Base-by-base conservation (phyloP, 2,797 vertebrate genomes). In the Tangara arthus region DNA sequence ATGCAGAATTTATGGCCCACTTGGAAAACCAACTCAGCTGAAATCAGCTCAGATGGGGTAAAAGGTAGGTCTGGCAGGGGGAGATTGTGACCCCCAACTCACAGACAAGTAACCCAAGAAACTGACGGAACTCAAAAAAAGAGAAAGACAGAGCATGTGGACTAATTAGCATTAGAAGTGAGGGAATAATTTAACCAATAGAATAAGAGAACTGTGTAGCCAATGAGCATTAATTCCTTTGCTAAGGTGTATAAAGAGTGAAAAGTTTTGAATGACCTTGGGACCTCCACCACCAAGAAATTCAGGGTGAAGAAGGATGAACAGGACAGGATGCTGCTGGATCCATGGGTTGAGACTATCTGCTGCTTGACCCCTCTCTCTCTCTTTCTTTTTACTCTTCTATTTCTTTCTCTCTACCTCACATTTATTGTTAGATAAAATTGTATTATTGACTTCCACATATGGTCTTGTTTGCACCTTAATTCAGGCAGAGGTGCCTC, bases 81-180 rank as follows among this genome's bases (percentile, higher is more conserved):
- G 11, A 63, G 19, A 50, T 44, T 0, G 0, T 0, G 1, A 64
- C 11, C 27, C 6, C 11, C 11, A 69, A 12, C 26, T 70, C 15
- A 34, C 8, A 26, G 24, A 30, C 5, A 30, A 11, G 6, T 12
- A 35, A 42, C 22, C 57, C 44, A 50, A 71, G 27, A 79, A 79
- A 71, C 32, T 0, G 0, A 37, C 42, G 19, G 12, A 32, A 56
- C 37, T 71, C 5, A 57, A 37, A 64, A 34, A 47, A 32, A 27
- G 15, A 64, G 26, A 49, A 23, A 35, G 27, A 55, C 11, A 42
- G 18, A 44, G 22, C 16, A 24, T 37, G 32, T 56, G 44, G 27
- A 42, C 19, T 57, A n/a, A n/a, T 20, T 71, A 71, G 19, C 27
- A 28, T n/a, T 57, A 37, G 57, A 71, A 64, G 4, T 28, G 27